Percentiles rank a stretch among this genome's conserved stretches.
Evolutionary conservation across 2,797 vertebrate species (phyloP).

Genomic region (Parauchenoglanis punctatus): DNA sequence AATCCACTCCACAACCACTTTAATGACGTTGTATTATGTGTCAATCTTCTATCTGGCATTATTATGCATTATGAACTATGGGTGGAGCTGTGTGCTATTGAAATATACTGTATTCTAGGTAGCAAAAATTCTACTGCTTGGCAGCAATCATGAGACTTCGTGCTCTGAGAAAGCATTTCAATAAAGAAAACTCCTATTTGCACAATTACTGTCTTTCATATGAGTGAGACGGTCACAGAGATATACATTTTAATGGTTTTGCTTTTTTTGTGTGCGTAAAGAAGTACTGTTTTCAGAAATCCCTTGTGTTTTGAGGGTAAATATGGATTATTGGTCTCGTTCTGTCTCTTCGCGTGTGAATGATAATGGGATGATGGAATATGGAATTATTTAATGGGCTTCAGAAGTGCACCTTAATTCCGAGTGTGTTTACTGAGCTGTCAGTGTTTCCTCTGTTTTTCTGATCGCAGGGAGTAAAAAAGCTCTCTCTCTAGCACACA

Average conservation of each 20-base stretch:
- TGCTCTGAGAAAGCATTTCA: neutral
- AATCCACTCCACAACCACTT: slow-evolving; percentile 21
- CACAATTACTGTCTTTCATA: neutral
- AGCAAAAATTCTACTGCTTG: neutral
- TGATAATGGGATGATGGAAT: slow-evolving; percentile 40
- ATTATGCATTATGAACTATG: neutral
- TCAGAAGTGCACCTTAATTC: slow-evolving; percentile 42
- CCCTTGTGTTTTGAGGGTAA: slow-evolving; percentile 8
- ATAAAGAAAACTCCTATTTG: neutral
- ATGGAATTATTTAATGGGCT: slow-evolving; percentile 45
- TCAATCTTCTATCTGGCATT: neutral
- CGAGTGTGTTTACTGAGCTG: slow-evolving; percentile 39
- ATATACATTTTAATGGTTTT: neutral
- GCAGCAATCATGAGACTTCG: neutral
- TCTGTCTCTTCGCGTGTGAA: slow-evolving; percentile 12
- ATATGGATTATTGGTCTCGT: slow-evolving; percentile 19
- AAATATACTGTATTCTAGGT: neutral
- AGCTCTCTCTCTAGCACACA: neutral
- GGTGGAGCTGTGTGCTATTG: neutral
- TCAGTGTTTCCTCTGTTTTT: slow-evolving; percentile 31
- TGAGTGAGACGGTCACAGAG: neutral
- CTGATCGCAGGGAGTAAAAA: slow-evolving; percentile 31
- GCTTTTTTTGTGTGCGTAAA: neutral
- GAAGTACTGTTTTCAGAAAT: neutral
- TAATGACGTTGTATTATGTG: slow-evolving; percentile 26